Evolutionary conservation across 2,888 invertebrate genomes (phyloP).

Genomic region (Volucella inflata): DNA sequence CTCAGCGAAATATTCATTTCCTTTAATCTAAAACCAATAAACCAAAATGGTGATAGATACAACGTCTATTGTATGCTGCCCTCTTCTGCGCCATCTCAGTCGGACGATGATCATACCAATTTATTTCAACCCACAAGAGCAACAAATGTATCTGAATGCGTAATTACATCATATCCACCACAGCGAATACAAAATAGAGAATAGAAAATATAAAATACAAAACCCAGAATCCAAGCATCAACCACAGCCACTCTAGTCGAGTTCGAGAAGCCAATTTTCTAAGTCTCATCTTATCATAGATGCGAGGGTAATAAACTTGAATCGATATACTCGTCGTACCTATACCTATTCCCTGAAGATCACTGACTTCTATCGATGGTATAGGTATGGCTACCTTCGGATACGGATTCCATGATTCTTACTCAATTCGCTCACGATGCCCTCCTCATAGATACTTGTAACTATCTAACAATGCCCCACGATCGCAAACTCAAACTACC

Average conservation of each 20-base stretch:
- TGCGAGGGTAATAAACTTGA: slow-evolving; percentile 73
- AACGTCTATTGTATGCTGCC: slow-evolving; percentile 16
- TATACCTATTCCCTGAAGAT: slow-evolving; percentile 63
- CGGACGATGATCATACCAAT: neutral
- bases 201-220: neutral
- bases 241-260: neutral
- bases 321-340: slow-evolving; percentile 48
- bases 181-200: slow-evolving; percentile 2
- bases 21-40: slow-evolving; percentile 42
- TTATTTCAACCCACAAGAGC: neutral
- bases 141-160: slow-evolving; percentile 6
- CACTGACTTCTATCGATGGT: slow-evolving; percentile 65
- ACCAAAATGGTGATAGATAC: slow-evolving; percentile 52
- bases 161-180: slow-evolving; percentile 64
- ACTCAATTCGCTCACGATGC: slow-evolving; percentile 55
- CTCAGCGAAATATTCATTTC: slow-evolving; percentile 23
- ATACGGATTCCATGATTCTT: slow-evolving; percentile 5
- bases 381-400: neutral
- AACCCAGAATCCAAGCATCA: slow-evolving; percentile 1
- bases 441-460: slow-evolving; percentile 12
- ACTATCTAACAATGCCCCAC: slow-evolving; percentile 10
- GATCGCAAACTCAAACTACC: neutral
- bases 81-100: neutral
- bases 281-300: slow-evolving; percentile 63
- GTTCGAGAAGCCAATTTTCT: slow-evolving; percentile 48